These are phyloP conservation scores for Drosophila mojavensis DNA, from an alignment of 1,140 invertebrate genomes.

Conservation along the genomic window DNA sequence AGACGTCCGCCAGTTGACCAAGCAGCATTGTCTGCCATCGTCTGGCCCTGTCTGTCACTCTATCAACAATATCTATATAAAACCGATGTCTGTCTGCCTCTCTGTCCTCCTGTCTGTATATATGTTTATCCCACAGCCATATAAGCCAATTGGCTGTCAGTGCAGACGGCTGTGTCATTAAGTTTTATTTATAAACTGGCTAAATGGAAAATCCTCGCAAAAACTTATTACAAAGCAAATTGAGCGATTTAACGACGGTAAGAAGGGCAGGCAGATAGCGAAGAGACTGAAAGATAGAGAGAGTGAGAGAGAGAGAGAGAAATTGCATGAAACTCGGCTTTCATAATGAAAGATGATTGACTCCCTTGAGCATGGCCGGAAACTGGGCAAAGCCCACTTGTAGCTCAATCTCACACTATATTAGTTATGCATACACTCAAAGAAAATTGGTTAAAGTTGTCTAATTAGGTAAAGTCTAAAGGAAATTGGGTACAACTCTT, in stretches of 20 bases:
- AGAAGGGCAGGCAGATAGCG: constrained; percentile 14
- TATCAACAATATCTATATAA: background rate
- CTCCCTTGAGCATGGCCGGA: constrained; percentile 35
- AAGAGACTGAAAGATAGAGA: background rate
- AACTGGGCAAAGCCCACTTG: background rate
- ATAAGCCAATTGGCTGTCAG: constrained; percentile 29
- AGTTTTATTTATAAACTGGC: constrained; percentile 78
- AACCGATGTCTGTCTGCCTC: background rate
- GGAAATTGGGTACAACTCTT: background rate
- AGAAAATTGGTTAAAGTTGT: background rate
- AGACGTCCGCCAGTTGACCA: constrained; percentile 50
- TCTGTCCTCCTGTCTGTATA: background rate
- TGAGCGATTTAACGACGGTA: constrained; percentile 23
- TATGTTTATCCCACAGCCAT: constrained; percentile 31
- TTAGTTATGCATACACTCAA: constrained; percentile 4
- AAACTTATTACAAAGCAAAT: constrained; percentile 81
- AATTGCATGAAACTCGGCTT: constrained; percentile 2
- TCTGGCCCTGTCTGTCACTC: constrained; percentile 15
- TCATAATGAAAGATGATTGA: constrained; percentile 49
- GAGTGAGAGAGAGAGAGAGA: background rate
- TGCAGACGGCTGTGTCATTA: constrained; percentile 72
- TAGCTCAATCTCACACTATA: constrained; percentile 28
- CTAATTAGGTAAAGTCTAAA: background rate
- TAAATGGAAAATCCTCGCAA: constrained; percentile 75
- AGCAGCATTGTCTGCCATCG: background rate